Evolutionary conservation across 1,140 invertebrate genomes (phyloP).

Genomic region (Drosophila azteca): DNA sequence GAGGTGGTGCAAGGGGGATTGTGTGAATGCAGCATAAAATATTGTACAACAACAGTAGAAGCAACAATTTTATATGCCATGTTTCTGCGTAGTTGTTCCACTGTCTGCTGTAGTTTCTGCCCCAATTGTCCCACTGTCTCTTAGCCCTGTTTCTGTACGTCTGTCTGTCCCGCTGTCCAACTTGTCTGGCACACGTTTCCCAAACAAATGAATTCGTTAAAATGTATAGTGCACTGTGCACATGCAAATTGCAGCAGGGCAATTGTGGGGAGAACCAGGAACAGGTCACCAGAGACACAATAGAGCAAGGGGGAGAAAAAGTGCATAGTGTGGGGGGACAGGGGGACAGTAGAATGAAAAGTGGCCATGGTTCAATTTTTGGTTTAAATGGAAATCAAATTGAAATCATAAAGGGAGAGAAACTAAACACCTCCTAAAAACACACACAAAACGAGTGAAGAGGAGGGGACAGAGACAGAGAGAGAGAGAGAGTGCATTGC

Average conservation of each 20-base stretch:
- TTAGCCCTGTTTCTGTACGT: constrained; percentile 5
- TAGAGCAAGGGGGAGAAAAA: not conserved
- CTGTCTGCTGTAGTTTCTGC: too few species aligned
- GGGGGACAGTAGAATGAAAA: not conserved
- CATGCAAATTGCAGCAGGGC: constrained; percentile 52
- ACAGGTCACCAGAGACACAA: too few species aligned
- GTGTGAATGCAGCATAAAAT: constrained; percentile 19
- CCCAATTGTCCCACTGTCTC: not conserved
- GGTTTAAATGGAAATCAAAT: constrained; percentile 51
- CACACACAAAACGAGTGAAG: too few species aligned
- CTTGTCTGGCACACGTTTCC: constrained; percentile 48
- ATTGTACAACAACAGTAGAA: too few species aligned
- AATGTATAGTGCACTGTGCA: constrained; percentile 66
- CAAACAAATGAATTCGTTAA: constrained; percentile 68
- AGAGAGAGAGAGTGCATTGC: too few species aligned
- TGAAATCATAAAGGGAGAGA: too few species aligned
- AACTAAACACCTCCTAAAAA: too few species aligned
- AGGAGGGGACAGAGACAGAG: too few species aligned
- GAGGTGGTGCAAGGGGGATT: too few species aligned
- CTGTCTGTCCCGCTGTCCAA: constrained; percentile 15
- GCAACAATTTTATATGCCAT: not conserved
- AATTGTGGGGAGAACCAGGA: not conserved
- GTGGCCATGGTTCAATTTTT: constrained; percentile 43
- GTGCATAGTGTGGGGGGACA: constrained; percentile 4
- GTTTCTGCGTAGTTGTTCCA: not conserved